phyloP scores from a whole-genome alignment of 2,797 vertebrate genomes.

The Paratrypauchen microcephalus region DNA sequence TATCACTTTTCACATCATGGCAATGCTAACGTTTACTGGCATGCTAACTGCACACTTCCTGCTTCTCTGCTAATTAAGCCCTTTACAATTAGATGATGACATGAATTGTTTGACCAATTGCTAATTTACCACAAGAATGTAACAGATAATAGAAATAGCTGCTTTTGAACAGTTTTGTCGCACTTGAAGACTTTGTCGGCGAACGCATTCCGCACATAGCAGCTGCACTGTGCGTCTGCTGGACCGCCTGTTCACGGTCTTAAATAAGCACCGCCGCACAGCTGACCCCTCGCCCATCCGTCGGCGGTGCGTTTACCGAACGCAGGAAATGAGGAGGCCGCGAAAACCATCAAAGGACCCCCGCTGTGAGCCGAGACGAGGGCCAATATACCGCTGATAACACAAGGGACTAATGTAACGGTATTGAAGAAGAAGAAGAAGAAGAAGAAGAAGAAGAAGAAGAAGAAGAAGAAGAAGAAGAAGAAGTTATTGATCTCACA shows the following conservation, averaged over 20 bases:
- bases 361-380: neutral
- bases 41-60: too few species aligned
- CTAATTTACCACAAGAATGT: too few species aligned
- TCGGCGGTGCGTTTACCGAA: neutral
- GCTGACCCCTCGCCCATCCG: neutral
- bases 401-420: neutral
- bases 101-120: too few species aligned
- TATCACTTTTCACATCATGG: too few species aligned
- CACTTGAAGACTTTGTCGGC: neutral
- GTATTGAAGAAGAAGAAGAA: too few species aligned
- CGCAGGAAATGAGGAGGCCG: neutral
- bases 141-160: too few species aligned
- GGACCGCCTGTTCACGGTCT: neutral
- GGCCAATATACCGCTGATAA: neutral
- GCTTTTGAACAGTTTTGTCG: neutral
- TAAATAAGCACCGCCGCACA: neutral
- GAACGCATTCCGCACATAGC: constrained; percentile 17
- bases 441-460: too few species aligned
- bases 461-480: too few species aligned
- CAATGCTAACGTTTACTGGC: too few species aligned
- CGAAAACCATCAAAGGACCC: neutral
- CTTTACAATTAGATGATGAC: too few species aligned
- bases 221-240: constrained; percentile 6
- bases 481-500: too few species aligned
- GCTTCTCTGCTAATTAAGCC: too few species aligned